phyloP scores from a whole-genome alignment of 2,113 vertebrate genomes.

The Psittacara wagleri region DNA sequence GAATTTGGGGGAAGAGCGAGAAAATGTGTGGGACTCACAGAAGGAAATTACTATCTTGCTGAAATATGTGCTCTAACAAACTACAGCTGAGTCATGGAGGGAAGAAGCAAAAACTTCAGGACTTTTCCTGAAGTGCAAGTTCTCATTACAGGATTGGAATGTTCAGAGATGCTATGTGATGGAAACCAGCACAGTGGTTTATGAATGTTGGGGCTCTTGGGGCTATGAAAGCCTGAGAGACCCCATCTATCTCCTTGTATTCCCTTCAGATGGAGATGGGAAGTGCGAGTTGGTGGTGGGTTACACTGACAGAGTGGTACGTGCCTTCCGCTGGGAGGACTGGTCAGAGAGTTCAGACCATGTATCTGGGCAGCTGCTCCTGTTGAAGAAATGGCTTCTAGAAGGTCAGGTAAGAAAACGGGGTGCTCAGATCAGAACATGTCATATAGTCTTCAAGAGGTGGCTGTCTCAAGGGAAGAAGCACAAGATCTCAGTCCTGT shows the following conservation, averaged over 20 bases:
- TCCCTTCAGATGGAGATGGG: conserved; percentile 88
- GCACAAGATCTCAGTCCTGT: not conserved
- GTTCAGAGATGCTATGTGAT: not conserved
- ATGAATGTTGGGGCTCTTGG: not conserved
- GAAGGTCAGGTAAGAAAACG: conserved; percentile 89
- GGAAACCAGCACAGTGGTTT: not conserved
- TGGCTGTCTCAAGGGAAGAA: not conserved
- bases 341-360: conserved; percentile 76
- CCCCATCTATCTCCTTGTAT: not conserved
- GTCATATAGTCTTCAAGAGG: not conserved
- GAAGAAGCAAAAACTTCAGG: not conserved
- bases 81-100: not conserved
- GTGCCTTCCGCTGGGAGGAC: conserved; percentile 96
- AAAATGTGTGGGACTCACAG: not conserved
- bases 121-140: not conserved
- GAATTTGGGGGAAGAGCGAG: not conserved
- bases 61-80: not conserved
- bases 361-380: conserved; percentile 84
- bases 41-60: not conserved
- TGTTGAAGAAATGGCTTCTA: conserved; percentile 95
- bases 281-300: conserved; percentile 91
- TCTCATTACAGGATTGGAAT: not conserved
- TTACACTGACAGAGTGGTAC: conserved; percentile 95
- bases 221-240: not conserved
- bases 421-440: not conserved